Base-by-base conservation (phyloP, 2,113 vertebrate genomes). In the Chionomys nivalis region DNA sequence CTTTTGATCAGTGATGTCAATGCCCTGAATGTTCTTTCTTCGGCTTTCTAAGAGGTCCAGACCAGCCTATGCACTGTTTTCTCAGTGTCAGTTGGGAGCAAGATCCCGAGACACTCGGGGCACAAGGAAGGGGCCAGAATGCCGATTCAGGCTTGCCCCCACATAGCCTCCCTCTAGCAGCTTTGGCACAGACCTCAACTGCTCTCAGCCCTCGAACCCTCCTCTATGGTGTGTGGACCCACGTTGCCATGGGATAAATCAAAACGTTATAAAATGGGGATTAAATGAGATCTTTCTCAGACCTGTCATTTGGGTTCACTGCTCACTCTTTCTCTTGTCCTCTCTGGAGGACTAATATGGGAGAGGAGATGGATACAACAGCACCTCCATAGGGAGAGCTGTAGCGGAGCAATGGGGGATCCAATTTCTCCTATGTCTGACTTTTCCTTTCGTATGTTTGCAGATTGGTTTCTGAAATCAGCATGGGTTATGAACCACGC, bases 171-270 rank as follows among this genome's bases (percentile, higher is more conserved):
- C 61, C 61, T 44, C 79, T 23, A 10, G 0, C 28, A 39, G 61
- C 63, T 85, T 89, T 97, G 98, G 97, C 98, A 95, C 33, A 21
- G 49, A 19, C 39, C 70, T 98, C 73, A 98, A 98, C 97, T 98
- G 98, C 96, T 95, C 44, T 33, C 19, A 3, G 66, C 89, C 61
- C 92, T 70, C 26, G 49, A 4, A 21, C 75, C 83, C 47, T 91
- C 90, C 92, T 49, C 89, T 24, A 76, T 96, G 91, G 83, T 93
- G 81, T 96, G 81, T 96, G 89, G 87, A 88, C 68, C 95, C 94
- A 83, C 7, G 97, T 97, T 98, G 96, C 97, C 95, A 97, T 97
- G 98, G 97, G 95, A 97, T 16, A 96, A 85, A 96, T 95, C 82
- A 98, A 97, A 98, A 98, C 94, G 95, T 89, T 66, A 68, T 70